Evolutionary conservation across 1,140 invertebrate species (phyloP).

Genomic region (Maniola jurtina): DNA sequence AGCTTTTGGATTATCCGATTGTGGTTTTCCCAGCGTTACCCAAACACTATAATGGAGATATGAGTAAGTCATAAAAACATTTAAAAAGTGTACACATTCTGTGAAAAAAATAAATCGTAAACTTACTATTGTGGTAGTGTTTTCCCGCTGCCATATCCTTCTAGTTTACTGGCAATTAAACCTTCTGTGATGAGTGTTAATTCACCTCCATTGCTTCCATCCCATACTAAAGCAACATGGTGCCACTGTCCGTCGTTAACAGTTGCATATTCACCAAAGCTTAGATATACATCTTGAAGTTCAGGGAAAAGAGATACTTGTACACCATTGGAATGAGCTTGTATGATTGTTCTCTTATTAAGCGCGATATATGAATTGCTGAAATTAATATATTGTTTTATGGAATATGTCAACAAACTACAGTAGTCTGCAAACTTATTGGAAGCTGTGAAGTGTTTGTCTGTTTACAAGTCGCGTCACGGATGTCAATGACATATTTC

Average conservation of each 20-base stretch:
- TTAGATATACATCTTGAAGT: conserved; percentile 92
- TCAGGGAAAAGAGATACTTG: conserved; percentile 93
- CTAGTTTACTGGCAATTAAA: conserved; percentile 93
- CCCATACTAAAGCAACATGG: conserved; percentile 96
- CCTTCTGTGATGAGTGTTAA: conserved; percentile 94
- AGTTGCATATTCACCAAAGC: conserved; percentile 94
- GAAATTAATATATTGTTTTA: conserved; percentile 36
- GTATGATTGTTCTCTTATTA: conserved; percentile 89
- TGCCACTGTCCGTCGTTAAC: conserved; percentile 98
- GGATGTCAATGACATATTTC: too few species aligned
- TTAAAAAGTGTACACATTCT: neutral
- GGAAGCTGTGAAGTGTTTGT: too few species aligned
- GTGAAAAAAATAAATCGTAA: conserved; percentile 9
- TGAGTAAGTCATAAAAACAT: neutral
- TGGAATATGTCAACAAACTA: too few species aligned
- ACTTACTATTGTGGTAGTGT: conserved; percentile 89
- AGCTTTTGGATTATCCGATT: conserved; percentile 84
- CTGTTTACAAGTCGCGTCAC: too few species aligned
- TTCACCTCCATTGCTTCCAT: conserved; percentile 90
- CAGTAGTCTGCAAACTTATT: too few species aligned
- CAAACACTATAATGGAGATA: conserved; percentile 85
- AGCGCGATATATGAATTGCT: conserved; percentile 89
- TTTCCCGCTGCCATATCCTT: conserved; percentile 90
- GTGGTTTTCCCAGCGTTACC: conserved; percentile 94
- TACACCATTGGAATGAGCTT: conserved; percentile 94